Evolutionary conservation across 2,797 vertebrate species (phyloP).

Genomic region (Oreochromis grahami): DNA sequence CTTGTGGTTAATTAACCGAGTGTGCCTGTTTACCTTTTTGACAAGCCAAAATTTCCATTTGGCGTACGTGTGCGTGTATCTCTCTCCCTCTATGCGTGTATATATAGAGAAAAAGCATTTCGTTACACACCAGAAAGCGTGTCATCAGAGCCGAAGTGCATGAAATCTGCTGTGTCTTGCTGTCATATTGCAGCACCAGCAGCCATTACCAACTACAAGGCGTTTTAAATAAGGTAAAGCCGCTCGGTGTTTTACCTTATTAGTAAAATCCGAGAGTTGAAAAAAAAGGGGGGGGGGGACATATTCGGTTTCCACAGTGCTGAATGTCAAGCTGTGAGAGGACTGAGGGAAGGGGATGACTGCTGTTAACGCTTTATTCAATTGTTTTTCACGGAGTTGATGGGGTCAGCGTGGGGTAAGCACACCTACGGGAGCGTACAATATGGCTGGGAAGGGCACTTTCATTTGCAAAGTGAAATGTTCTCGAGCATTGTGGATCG

Average conservation of each 20-base stretch:
- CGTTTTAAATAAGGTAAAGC: background rate
- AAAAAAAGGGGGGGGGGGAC: background rate
- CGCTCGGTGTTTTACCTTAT: conserved; percentile 41
- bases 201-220: conserved; percentile 14
- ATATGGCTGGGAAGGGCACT: conserved; percentile 44
- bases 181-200: conserved; percentile 60
- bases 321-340: conserved; percentile 53
- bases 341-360: conserved; percentile 31
- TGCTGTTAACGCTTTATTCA: conserved; percentile 65
- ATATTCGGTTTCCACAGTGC: conserved; percentile 20
- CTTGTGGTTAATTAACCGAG: background rate
- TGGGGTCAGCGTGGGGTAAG: conserved; percentile 72
- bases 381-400: conserved; percentile 65
- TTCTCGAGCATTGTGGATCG: conserved; percentile 47
- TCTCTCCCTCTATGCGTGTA: background rate
- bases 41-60: background rate
- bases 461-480: conserved; percentile 69
- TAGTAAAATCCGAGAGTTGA: background rate
- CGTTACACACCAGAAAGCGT: background rate
- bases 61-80: background rate
- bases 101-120: background rate
- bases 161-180: background rate
- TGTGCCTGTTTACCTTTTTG: background rate
- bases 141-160: background rate
- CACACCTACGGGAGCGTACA: conserved; percentile 46